A percentile compares a stretch with the other conserved stretches of the same genome.
Conservation (phyloP, 2,113 vertebrate genomes). For the Syngnathus typhle region DNA sequence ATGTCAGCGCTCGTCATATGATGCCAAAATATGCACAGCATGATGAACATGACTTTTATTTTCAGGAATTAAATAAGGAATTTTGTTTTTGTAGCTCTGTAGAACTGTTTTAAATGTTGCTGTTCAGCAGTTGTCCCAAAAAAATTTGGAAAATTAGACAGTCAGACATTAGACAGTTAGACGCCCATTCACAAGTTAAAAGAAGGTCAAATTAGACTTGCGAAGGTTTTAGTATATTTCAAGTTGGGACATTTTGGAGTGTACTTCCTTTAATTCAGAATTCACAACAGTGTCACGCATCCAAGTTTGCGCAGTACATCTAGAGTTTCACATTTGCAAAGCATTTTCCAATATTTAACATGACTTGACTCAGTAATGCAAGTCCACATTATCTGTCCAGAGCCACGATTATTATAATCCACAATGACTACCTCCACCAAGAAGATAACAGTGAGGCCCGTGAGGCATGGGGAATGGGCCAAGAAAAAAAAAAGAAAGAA, state of each 20-base stretch:
- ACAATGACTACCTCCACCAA: not conserved
- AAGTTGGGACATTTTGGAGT: too few species aligned
- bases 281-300: not conserved
- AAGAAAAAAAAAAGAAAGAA: not conserved
- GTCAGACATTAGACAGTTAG: too few species aligned
- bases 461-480: not conserved
- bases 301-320: not conserved
- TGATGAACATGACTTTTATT: not conserved
- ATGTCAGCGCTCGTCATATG: too few species aligned
- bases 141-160: too few species aligned
- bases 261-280: too few species aligned
- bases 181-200: too few species aligned
- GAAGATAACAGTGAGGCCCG: not conserved
- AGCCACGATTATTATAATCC: not conserved
- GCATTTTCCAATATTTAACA: not conserved
- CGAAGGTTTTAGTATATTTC: too few species aligned
- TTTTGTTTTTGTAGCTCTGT: not conserved
- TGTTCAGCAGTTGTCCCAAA: too few species aligned
- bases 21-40: not conserved
- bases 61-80: not conserved
- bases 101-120: too few species aligned
- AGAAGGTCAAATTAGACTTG: too few species aligned
- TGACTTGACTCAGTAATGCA: not conserved
- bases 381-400: not conserved
- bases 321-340: not conserved